phyloP scores from a whole-genome alignment of 2,113 vertebrate species.

The Corythaeola cristata region DNA sequence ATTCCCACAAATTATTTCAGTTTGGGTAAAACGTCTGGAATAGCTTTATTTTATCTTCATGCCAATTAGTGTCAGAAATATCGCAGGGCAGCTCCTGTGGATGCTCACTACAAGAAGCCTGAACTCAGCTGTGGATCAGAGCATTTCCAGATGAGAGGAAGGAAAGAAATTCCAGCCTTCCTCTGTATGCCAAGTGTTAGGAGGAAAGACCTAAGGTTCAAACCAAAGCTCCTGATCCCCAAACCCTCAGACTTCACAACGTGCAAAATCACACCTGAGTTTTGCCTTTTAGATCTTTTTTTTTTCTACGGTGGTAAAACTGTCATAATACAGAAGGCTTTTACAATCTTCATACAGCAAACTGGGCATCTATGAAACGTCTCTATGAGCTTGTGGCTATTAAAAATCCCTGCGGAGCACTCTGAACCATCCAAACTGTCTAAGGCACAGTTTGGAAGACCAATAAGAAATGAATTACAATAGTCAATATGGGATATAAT shows the following conservation, averaged over 20 bases:
- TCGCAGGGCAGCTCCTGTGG: not conserved
- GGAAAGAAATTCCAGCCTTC: not conserved
- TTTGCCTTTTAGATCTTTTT: not conserved
- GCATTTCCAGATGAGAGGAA: not conserved
- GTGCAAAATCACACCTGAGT: not conserved
- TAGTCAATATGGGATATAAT: constrained; percentile 7
- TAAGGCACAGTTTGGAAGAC: not conserved
- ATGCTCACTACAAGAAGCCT: not conserved
- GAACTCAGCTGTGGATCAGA: not conserved
- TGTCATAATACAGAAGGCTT: not conserved
- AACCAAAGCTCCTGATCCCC: not conserved
- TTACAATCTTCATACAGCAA: not conserved
- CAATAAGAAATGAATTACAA: constrained; percentile 45
- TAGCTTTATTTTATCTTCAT: not conserved
- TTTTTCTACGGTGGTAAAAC: not conserved
- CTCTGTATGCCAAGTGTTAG: not conserved
- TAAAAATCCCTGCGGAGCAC: constrained; percentile 1
- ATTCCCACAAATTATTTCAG: not conserved
- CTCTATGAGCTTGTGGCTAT: not conserved
- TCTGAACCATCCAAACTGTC: not conserved
- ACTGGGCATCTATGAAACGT: not conserved
- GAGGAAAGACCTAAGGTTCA: not conserved
- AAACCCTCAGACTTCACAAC: not conserved
- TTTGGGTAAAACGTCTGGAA: not conserved
- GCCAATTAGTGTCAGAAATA: not conserved